Conservation (phyloP, 2,797 vertebrate species). For the Loris lydekkerianus region DNA sequence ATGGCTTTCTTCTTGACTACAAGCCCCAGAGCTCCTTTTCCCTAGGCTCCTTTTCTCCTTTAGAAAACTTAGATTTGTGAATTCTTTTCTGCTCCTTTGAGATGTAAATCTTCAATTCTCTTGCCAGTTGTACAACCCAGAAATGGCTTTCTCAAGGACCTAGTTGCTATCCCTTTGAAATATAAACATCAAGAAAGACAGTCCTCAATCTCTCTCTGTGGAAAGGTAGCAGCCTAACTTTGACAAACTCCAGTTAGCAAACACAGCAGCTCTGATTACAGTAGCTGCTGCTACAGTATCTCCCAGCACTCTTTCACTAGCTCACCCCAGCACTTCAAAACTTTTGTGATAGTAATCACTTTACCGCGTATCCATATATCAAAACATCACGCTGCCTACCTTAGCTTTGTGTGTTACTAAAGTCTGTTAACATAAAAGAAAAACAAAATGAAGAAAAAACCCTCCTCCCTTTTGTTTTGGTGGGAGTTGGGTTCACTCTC, state of each 20-base stretch:
- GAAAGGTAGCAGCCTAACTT: background rate
- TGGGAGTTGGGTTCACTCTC: background rate
- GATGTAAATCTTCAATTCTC: background rate
- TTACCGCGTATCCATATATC: background rate
- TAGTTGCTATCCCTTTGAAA: background rate
- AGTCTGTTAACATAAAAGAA: too few species aligned
- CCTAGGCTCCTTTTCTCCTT: background rate
- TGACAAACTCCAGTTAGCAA: background rate
- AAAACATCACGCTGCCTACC: background rate
- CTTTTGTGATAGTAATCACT: background rate
- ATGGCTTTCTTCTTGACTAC: background rate
- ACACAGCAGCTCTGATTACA: background rate
- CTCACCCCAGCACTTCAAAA: background rate
- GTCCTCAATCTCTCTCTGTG: background rate
- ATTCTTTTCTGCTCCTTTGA: background rate
- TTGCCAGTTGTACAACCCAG: background rate
- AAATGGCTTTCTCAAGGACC: slow-evolving; percentile 9
- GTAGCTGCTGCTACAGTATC: background rate
- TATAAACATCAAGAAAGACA: background rate
- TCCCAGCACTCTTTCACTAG: background rate
- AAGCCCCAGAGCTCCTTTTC: background rate
- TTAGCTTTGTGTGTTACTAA: background rate
- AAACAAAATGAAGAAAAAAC: background rate
- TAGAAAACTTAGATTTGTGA: background rate
- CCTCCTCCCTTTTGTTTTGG: background rate